phyloP scores from a whole-genome alignment of 1,140 invertebrate species.

The Euschistus heros region DNA sequence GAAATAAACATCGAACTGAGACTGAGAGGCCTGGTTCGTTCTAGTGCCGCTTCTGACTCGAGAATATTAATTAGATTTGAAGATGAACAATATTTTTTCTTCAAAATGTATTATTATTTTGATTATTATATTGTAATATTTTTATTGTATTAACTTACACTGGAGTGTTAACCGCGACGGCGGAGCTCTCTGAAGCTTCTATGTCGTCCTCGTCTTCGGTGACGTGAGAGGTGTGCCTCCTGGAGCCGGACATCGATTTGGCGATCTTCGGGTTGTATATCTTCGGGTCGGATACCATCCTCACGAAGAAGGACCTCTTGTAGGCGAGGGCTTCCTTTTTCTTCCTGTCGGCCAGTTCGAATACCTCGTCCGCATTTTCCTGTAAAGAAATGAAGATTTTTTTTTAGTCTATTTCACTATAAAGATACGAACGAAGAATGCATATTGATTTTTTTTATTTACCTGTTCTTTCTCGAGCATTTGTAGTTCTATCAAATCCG shows the following conservation, averaged over 20 bases:
- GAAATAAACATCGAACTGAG: too few species aligned
- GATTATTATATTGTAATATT: too few species aligned
- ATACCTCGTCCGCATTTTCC: constrained; percentile 56
- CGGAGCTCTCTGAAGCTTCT: constrained; percentile 21
- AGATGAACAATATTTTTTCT: too few species aligned
- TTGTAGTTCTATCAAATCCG: constrained; percentile 61
- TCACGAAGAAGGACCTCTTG: constrained; percentile 88
- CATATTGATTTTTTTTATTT: not conserved
- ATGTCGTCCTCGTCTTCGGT: constrained; percentile 28
- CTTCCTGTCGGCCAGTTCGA: constrained; percentile 54
- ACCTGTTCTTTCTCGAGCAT: constrained; percentile 33
- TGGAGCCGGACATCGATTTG: constrained; percentile 48
- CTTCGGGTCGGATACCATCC: constrained; percentile 94
- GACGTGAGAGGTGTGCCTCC: constrained; percentile 34
- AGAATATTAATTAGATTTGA: too few species aligned
- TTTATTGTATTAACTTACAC: constrained; percentile 25
- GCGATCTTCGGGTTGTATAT: constrained; percentile 84
- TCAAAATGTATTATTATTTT: too few species aligned
- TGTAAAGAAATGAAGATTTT: too few species aligned
- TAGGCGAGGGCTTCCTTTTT: constrained; percentile 65
- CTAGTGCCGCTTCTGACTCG: too few species aligned
- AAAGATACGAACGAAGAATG: too few species aligned
- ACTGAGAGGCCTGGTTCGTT: too few species aligned
- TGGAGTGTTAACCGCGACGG: constrained; percentile 21
- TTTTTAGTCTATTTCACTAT: too few species aligned